Conservation (phyloP, 2,113 vertebrate genomes). For the Loxodonta africana region DNA sequence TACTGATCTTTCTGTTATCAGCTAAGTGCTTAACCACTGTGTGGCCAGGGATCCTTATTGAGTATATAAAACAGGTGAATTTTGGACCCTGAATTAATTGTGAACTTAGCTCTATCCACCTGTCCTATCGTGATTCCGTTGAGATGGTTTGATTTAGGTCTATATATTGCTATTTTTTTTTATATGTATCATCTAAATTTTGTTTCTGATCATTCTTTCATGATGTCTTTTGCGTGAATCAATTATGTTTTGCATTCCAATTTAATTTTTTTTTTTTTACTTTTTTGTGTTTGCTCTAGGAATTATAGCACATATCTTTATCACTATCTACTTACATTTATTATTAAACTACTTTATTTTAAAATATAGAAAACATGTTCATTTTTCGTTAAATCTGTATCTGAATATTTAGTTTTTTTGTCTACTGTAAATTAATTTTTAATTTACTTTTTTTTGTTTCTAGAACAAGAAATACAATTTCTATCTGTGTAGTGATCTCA, state of each 20-base stretch:
- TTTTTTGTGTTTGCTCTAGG: not conserved
- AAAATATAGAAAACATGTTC: not conserved
- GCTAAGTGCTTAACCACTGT: no score
- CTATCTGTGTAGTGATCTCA: not conserved
- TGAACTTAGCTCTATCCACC: not conserved
- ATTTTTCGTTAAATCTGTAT: not conserved
- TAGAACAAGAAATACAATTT: not conserved
- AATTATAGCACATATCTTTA: not conserved
- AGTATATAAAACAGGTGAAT: not conserved
- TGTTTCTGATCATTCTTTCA: not conserved
- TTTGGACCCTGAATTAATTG: not conserved
- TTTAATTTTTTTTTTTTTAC: not conserved
- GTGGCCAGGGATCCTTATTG: no score
- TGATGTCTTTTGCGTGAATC: not conserved
- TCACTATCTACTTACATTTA: not conserved
- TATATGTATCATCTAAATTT: not conserved
- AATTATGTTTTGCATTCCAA: not conserved
- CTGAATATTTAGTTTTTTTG: not conserved
- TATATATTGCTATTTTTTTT: not conserved
- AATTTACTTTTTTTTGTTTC: not conserved
- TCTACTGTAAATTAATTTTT: not conserved
- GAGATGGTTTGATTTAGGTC: not conserved
- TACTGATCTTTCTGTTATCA: no score
- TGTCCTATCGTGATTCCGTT: not conserved
- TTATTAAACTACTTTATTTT: not conserved